Conservation (phyloP, 2,888 invertebrate species). For the Autographa gamma region DNA sequence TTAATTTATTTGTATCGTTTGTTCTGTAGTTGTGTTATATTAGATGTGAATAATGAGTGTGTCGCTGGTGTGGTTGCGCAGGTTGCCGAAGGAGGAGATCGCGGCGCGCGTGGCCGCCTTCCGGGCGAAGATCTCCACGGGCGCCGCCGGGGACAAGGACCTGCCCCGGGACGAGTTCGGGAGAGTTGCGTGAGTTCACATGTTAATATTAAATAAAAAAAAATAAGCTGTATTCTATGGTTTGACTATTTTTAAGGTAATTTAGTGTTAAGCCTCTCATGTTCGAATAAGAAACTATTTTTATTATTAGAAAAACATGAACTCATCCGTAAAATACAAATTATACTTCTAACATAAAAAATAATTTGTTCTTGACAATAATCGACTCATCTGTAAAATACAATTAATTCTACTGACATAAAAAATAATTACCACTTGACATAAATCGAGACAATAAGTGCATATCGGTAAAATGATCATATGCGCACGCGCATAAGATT, state of each 20-base stretch:
- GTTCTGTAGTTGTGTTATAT: slow-evolving; percentile 43
- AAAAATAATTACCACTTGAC: slow-evolving; percentile 25
- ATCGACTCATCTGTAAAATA: slow-evolving; percentile 15
- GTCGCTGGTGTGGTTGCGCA: slow-evolving; percentile 88
- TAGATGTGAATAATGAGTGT: slow-evolving; percentile 77
- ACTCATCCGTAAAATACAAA: too few relatives aligned
- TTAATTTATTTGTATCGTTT: slow-evolving; percentile 33
- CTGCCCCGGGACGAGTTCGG: slow-evolving; percentile 95
- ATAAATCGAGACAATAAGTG: slow-evolving; percentile 29
- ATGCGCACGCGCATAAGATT: slow-evolving; percentile 31
- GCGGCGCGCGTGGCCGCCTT: slow-evolving; percentile 96
- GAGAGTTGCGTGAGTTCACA: slow-evolving; percentile 90
- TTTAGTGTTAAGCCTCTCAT: slow-evolving; percentile 1
- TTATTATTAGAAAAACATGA: too few relatives aligned
- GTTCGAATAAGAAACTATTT: too few relatives aligned
- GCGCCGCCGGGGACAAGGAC: slow-evolving; percentile 85
- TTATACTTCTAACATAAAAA: too few relatives aligned
- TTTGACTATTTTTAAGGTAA: not conserved
- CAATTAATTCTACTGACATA: slow-evolving; percentile 17
- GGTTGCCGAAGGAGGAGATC: slow-evolving; percentile 95
- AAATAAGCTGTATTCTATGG: too few relatives aligned
- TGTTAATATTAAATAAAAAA: slow-evolving; percentile 35
- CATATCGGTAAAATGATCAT: slow-evolving; percentile 27
- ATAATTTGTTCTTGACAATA: too few relatives aligned
- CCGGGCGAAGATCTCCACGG: slow-evolving; percentile 94